Conservation (phyloP, 2,888 invertebrate genomes). For the Drosophila barbarae region DNA sequence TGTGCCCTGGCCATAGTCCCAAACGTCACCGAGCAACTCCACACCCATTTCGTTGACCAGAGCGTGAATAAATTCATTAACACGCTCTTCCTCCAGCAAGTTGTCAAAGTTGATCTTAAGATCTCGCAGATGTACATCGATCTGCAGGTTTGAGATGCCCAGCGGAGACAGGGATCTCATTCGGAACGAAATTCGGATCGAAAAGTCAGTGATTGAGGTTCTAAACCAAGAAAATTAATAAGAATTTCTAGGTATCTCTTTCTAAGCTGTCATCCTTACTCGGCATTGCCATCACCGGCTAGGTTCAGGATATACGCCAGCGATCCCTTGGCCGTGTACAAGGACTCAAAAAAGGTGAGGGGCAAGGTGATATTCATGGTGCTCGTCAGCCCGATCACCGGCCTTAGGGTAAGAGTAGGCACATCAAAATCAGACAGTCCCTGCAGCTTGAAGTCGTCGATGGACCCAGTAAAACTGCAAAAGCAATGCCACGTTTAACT, state of each 20-base stretch:
- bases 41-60: conserved; percentile 74
- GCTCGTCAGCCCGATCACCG: conserved; percentile 49
- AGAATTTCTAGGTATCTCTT: background rate
- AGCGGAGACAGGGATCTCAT: conserved; percentile 52
- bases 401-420: conserved; percentile 50
- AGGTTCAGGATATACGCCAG: conserved; percentile 71
- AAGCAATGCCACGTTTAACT: background rate
- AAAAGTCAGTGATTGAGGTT: conserved; percentile 51
- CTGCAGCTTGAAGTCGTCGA: conserved; percentile 59
- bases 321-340: conserved; percentile 76
- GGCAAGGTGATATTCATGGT: conserved; percentile 67
- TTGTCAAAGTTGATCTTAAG: conserved; percentile 66
- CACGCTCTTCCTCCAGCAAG: conserved; percentile 71
- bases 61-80: conserved; percentile 71
- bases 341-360: conserved; percentile 60
- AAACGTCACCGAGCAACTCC: conserved; percentile 74
- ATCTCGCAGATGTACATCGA: conserved; percentile 63
- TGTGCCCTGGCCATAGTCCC: conserved; percentile 63
- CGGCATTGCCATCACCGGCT: conserved; percentile 70
- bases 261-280: conserved; percentile 55
- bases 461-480: conserved; percentile 65
- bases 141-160: conserved; percentile 63
- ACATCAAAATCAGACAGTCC: conserved; percentile 71
- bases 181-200: conserved; percentile 59
- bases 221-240: conserved; percentile 39